These are phyloP conservation scores for Plebejus melissa DNA, from an alignment of 2,888 invertebrate genomes.

Conservation along the genomic window DNA sequence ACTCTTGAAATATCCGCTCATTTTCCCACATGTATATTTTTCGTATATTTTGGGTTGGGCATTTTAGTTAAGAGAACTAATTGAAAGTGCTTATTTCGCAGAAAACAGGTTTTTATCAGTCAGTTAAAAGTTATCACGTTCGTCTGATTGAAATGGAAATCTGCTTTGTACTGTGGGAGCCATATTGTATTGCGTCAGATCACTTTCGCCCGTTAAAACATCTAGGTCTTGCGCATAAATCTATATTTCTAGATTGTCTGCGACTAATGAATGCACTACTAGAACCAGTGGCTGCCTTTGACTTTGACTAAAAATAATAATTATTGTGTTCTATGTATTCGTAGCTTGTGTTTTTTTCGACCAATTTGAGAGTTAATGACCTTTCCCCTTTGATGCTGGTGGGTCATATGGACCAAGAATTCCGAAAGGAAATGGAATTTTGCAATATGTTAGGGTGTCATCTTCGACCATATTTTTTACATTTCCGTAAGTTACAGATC, in stretches of 20 bases:
- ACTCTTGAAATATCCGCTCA: too few relatives aligned
- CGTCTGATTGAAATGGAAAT: slow-evolving; percentile 30
- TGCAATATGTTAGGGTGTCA: too few relatives aligned
- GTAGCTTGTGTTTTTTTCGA: too few relatives aligned
- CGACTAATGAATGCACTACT: neutral
- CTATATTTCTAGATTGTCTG: slow-evolving; percentile 10
- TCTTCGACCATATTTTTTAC: too few relatives aligned
- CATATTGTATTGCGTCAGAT: slow-evolving; percentile 25
- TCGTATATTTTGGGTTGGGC: too few relatives aligned
- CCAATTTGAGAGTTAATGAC: too few relatives aligned
- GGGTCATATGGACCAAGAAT: too few relatives aligned
- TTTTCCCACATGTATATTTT: too few relatives aligned
- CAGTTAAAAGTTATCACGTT: neutral
- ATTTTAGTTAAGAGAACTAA: neutral
- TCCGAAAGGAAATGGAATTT: too few relatives aligned
- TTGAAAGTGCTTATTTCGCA: neutral
- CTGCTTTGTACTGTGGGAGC: slow-evolving; percentile 26
- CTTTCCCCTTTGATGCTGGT: too few relatives aligned
- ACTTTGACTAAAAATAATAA: neutral
- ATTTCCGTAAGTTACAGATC: too few relatives aligned
- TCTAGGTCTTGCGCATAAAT: slow-evolving; percentile 23
- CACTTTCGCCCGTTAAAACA: slow-evolving; percentile 29
- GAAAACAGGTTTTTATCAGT: neutral
- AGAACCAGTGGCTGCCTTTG: neutral
- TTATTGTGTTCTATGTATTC: neutral